Evolutionary conservation across 1,140 invertebrate genomes (phyloP), one percentile per base, ranked within the genome.

Genomic region (Acromyrmex heyeri): DNA sequence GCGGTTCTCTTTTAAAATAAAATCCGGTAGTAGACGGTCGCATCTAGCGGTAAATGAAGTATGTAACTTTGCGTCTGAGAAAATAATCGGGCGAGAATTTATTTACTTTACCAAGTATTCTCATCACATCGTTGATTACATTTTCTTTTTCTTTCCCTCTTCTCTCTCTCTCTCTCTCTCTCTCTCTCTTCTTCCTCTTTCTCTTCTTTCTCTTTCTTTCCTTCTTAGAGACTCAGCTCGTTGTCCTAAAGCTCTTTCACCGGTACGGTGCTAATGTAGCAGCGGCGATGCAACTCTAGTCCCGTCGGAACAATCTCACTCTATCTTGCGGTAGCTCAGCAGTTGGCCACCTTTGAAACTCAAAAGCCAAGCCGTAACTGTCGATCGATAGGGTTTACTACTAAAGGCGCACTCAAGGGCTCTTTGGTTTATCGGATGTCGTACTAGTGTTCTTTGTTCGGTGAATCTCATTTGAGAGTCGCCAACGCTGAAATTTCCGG

Each of bases 381-480:
- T 70, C 78, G 88, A 90, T 90, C 89, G 88, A 90, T 81, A 85
- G 16, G 75, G 86, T 70, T 78, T 65, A 65, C 44, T 87, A 73
- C 73, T 90, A 85, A 90, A 85, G 89, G 78, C 76, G 89, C 86
- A 77, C 86, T 85, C 75, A 53, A 79, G 78, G 64, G 69, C 86
- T 87, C 86, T 85, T 87, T 85, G 62, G 72, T 82, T 89, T 89
- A 90, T 88, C 78, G 76, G 38, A 62, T 89, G 86, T 89, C 83
- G 75, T 57, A 75, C 85, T 38, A 24, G 55, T 64, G 61, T 86
- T 57, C 53, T 70, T 77, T 38, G 48, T 27, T n/a, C 34, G 64
- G n/a, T 50, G 83, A 85, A 89, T 88, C 83, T 55, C 76, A 69
- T 88, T 89, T 72, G 76, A 62, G 55, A 30, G 44, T 85, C 81